phyloP scores from a whole-genome alignment of 2,888 invertebrate species.

The Drosophila emarginata region DNA sequence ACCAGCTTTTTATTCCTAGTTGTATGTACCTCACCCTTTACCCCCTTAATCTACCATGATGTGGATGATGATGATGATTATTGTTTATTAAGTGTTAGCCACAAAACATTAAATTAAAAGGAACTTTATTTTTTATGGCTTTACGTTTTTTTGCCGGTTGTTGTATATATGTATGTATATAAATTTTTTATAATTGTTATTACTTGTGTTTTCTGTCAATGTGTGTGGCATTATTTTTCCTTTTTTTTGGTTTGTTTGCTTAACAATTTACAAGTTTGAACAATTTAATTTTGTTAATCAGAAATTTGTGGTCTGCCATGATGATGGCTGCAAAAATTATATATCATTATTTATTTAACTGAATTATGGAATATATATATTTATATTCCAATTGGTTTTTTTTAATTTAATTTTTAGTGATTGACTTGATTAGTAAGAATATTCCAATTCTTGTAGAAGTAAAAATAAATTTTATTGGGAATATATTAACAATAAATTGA shows the following conservation, averaged over 20 bases:
- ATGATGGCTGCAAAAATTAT: not conserved
- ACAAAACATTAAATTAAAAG: constrained; percentile 75
- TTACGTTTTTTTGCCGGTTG: constrained; percentile 59
- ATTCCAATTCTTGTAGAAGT: too few species aligned
- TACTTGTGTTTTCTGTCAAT: constrained; percentile 17
- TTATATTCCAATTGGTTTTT: too few species aligned
- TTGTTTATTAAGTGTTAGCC: constrained; percentile 79
- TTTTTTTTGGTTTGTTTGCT: not conserved
- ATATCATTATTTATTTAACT: not conserved
- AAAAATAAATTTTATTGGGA: too few species aligned
- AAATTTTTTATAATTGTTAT: constrained; percentile 7
- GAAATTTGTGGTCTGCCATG: not conserved
- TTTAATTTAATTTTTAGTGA: too few species aligned
- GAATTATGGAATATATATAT: not conserved
- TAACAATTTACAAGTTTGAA: constrained; percentile 12
- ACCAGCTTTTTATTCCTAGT: constrained; percentile 46
- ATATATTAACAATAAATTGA: too few species aligned
- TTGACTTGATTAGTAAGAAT: too few species aligned
- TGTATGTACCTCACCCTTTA: not conserved
- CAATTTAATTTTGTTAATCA: constrained; percentile 6
- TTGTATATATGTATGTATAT: not conserved
- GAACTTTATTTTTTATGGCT: constrained; percentile 69
- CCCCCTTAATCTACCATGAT: not conserved
- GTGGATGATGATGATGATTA: constrained; percentile 52
- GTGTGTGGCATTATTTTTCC: constrained; percentile 5